These are phyloP conservation scores for Geophilus truncorum DNA, from an alignment of 2,888 invertebrate genomes.

Conservation along the genomic window DNA sequence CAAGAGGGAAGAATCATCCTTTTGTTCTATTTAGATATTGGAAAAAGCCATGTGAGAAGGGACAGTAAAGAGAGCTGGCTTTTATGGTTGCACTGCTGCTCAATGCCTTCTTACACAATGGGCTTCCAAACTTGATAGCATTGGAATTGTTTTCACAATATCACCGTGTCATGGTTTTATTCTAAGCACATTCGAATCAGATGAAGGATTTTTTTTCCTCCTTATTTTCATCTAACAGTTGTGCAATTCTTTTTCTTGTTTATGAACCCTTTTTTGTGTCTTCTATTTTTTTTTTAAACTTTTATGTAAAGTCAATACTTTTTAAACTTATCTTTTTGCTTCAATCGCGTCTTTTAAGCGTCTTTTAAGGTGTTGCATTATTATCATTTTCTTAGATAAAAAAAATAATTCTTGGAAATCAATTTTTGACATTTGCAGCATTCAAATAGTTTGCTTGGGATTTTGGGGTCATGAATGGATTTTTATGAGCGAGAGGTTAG, in stretches of 20 bases:
- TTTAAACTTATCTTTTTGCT: not conserved
- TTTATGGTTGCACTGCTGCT: not conserved
- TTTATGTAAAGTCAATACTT: not conserved
- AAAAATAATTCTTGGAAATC: no score
- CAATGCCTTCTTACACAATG: not conserved
- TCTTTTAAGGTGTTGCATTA: not conserved
- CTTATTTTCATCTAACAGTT: not conserved
- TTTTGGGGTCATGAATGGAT: no score
- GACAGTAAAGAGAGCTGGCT: not conserved
- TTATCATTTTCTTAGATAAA: no score
- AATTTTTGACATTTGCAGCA: no score
- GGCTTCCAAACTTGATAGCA: not conserved
- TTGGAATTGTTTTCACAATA: not conserved
- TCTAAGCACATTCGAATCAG: not conserved
- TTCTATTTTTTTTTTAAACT: not conserved
- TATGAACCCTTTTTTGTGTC: not conserved
- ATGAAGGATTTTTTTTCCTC: not conserved
- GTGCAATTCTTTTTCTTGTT: not conserved
- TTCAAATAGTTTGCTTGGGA: no score
- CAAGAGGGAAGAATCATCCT: not conserved
- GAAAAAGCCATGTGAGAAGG: not conserved
- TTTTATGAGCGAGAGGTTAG: no score
- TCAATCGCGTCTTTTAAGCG: not conserved
- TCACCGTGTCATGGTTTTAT: not conserved
- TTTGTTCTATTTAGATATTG: not conserved